Evolutionary conservation across 2,797 vertebrate genomes (phyloP).

Genomic region (Anniella stebbinsi): DNA sequence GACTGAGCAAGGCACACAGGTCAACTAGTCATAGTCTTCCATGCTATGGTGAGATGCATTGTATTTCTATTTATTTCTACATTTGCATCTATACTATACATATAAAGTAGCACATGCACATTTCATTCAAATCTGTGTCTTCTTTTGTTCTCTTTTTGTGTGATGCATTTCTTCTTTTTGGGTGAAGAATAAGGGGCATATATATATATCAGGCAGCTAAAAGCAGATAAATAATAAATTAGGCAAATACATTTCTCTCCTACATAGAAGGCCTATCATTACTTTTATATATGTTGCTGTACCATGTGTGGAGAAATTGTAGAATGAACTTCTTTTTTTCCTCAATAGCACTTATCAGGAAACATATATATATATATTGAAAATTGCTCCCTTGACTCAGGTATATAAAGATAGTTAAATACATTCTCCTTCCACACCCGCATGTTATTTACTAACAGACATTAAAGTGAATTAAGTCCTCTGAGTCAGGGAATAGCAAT

Average conservation of each 20-base stretch:
- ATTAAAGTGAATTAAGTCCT: background rate
- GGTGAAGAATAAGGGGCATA: background rate
- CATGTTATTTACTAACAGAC: background rate
- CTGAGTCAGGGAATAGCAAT: background rate
- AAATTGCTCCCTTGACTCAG: background rate
- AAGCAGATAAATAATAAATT: slow-evolving; percentile 39
- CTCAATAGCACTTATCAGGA: background rate
- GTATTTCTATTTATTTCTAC: slow-evolving; percentile 1
- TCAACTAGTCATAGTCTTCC: background rate
- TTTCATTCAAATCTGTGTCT: background rate
- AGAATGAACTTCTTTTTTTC: background rate
- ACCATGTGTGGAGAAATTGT: background rate
- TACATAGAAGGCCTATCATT: background rate
- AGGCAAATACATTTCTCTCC: slow-evolving; percentile 17
- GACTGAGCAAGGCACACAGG: background rate
- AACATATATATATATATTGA: background rate
- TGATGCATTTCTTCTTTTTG: background rate
- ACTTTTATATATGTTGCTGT: background rate
- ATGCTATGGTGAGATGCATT: background rate
- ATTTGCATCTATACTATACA: background rate
- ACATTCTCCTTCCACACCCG: background rate
- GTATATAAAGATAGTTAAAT: background rate
- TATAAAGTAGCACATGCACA: background rate
- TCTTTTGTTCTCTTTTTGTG: background rate
- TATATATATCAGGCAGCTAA: background rate